phyloP scores from a whole-genome alignment of 2,888 invertebrate species.

The Eristalis tenax region DNA sequence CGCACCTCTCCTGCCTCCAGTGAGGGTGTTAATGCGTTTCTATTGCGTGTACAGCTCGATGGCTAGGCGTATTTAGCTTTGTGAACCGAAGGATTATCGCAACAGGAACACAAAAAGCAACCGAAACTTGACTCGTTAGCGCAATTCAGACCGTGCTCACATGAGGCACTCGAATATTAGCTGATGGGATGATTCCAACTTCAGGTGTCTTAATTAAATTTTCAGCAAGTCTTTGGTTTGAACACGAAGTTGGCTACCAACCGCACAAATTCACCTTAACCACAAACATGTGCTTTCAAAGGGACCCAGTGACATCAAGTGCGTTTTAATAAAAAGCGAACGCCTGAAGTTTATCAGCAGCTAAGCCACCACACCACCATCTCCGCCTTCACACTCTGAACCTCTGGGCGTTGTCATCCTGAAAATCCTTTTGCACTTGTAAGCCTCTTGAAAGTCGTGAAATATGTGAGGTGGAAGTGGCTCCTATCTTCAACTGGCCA shows the following conservation, averaged over 20 bases:
- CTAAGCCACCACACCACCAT: neutral
- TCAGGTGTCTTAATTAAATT: slow-evolving; percentile 1
- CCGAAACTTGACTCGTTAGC: no score
- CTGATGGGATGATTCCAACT: neutral
- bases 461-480: slow-evolving; percentile 19
- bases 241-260: neutral
- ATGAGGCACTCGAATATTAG: neutral
- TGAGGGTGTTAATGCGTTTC: neutral
- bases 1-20: neutral
- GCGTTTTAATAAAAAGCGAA: slow-evolving; percentile 59
- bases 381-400: no score
- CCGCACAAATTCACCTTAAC: neutral
- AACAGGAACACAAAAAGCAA: neutral
- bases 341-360: slow-evolving; percentile 59
- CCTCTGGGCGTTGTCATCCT: neutral
- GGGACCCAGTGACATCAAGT: slow-evolving; percentile 14
- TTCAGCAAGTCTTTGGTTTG: neutral
- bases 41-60: neutral
- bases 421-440: neutral
- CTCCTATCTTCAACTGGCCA: slow-evolving; percentile 35
- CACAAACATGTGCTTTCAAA: neutral
- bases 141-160: neutral
- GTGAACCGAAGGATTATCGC: neutral
- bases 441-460: slow-evolving; percentile 28
- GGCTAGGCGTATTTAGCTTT: neutral